A percentile compares a stretch with the other conserved stretches of the same genome.
phyloP scores from a whole-genome alignment of 2,797 vertebrate species.

The Masticophis lateralis region DNA sequence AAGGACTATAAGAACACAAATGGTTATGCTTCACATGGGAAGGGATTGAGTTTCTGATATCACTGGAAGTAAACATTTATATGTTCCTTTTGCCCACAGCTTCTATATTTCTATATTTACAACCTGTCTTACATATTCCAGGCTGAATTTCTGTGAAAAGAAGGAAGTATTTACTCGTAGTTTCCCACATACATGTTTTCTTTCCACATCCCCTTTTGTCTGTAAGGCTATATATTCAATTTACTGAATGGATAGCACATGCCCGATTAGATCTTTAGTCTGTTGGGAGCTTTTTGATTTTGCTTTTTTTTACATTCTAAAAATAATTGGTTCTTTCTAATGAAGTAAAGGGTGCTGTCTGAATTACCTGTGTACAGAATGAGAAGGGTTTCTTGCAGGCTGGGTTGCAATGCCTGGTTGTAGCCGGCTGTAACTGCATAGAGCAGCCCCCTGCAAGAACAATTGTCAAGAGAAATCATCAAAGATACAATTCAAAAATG shows the following conservation, averaged over 20 bases:
- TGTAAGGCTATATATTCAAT: background rate
- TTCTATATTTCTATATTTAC: background rate
- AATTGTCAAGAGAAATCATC: constrained; percentile 32
- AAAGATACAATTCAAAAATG: constrained; percentile 23
- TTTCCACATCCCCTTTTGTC: background rate
- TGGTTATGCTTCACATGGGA: background rate
- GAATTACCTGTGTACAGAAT: constrained; percentile 92
- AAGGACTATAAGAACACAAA: background rate
- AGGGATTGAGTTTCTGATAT: background rate
- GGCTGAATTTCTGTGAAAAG: background rate
- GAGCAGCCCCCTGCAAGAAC: constrained; percentile 87
- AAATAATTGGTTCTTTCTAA: constrained; percentile 34
- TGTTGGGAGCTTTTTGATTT: background rate
- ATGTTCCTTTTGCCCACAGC: background rate
- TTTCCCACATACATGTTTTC: background rate
- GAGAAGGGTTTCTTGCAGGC: constrained; percentile 94
- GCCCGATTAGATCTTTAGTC: background rate
- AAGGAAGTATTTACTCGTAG: background rate
- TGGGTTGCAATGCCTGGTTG: constrained; percentile 85
- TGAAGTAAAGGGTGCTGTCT: background rate
- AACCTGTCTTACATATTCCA: background rate
- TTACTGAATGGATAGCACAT: constrained; percentile 56
- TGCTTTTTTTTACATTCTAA: background rate
- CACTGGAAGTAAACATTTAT: background rate
- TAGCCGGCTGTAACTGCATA: constrained; percentile 78